Evolutionary conservation across 1,140 invertebrate genomes (phyloP).

Genomic region (Zaprionus taronus): DNA sequence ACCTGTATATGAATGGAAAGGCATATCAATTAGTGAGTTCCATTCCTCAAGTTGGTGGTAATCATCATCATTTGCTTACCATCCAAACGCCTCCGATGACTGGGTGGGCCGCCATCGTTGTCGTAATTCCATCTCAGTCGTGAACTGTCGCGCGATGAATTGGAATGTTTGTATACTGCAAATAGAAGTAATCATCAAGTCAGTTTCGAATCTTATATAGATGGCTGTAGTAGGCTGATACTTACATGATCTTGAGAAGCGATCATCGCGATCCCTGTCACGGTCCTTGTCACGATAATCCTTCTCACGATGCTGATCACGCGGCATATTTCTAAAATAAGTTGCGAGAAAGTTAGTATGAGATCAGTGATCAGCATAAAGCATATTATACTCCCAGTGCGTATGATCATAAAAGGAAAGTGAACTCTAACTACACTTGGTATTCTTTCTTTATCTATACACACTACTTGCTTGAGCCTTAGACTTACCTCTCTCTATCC

Average conservation of each 20-base stretch:
- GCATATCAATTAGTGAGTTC: neutral
- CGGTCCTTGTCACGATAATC: conserved; percentile 85
- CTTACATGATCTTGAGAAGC: conserved; percentile 83
- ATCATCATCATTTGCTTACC: conserved; percentile 45
- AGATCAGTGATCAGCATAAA: neutral
- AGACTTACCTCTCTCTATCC: conserved; percentile 86
- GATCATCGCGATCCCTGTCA: conserved; percentile 85
- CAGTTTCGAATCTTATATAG: neutral
- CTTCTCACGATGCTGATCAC: conserved; percentile 85
- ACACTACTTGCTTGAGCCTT: neutral
- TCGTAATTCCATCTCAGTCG: conserved; percentile 84
- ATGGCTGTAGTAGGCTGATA: neutral
- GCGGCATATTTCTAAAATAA: conserved; percentile 83
- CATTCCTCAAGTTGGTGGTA: neutral
- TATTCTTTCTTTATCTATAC: neutral
- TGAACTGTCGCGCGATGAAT: conserved; percentile 87
- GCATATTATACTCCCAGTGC: too few relatives aligned
- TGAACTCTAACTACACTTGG: too few relatives aligned
- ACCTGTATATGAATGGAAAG: conserved; percentile 35
- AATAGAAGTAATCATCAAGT: neutral
- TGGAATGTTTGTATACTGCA: conserved; percentile 91
- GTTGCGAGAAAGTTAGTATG: neutral
- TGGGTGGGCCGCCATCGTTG: conserved; percentile 78
- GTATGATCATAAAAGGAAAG: too few relatives aligned
- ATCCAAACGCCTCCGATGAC: conserved; percentile 82